Percentiles rank a stretch among this genome's conserved stretches.
These are phyloP conservation scores for Pachyrhynchus sulphureomaculatus DNA, from an alignment of 1,140 invertebrate genomes.

Conservation along the genomic window DNA sequence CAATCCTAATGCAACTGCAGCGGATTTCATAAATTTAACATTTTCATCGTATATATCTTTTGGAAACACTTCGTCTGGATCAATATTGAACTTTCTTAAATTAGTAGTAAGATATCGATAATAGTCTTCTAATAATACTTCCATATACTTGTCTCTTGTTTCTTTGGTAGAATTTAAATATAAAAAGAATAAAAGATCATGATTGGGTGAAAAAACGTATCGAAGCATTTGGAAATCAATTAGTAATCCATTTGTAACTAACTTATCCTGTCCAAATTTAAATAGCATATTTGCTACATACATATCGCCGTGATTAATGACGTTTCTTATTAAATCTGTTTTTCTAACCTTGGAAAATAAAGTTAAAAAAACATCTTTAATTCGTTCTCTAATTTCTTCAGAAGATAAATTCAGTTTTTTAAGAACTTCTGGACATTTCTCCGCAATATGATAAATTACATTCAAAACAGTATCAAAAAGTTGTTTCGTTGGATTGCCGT, in stretches of 20 bases:
- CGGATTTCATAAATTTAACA: not conserved
- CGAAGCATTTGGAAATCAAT: slow-evolving; percentile 58
- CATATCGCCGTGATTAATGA: slow-evolving; percentile 52
- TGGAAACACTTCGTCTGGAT: not conserved
- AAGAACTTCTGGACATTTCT: slow-evolving; percentile 6
- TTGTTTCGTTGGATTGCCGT: not conserved
- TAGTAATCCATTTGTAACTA: slow-evolving; percentile 50
- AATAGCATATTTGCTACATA: slow-evolving; percentile 54
- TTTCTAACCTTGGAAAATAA: not conserved
- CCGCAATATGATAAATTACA: not conserved
- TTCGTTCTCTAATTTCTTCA: not conserved
- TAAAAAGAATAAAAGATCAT: slow-evolving; percentile 53
- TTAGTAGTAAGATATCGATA: slow-evolving; percentile 29
- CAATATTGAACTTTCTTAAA: slow-evolving; percentile 7
- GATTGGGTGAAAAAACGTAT: slow-evolving; percentile 55
- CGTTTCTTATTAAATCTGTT: slow-evolving; percentile 38
- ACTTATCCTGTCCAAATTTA: slow-evolving; percentile 52
- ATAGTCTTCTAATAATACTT: slow-evolving; percentile 48
- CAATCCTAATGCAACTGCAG: not conserved
- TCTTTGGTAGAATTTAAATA: slow-evolving; percentile 46
- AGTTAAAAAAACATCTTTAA: not conserved
- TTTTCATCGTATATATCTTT: slow-evolving; percentile 5
- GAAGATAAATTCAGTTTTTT: not conserved
- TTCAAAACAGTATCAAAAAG: not conserved
- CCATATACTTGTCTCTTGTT: slow-evolving; percentile 47